Evolutionary conservation across 2,113 vertebrate species (phyloP), one percentile per base, ranked within the genome.

Genomic region (Chrysemys picta): DNA sequence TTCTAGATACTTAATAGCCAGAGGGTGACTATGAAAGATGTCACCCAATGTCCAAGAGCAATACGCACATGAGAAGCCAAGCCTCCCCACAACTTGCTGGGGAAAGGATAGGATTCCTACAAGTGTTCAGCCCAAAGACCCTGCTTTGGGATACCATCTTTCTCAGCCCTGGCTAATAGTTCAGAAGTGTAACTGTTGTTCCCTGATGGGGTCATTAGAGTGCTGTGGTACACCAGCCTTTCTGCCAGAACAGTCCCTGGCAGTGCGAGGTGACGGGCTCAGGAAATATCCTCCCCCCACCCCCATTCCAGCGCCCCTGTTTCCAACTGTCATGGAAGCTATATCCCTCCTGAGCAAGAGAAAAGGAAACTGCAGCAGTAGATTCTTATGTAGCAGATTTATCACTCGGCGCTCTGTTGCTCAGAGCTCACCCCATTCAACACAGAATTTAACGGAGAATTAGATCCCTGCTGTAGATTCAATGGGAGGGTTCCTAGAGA

Each of bases 371-470:
- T 53, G 25, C 75, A 82, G 49, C 5, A 78, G 29, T 14, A 35
- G 59, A 84, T 0, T 2, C 0, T 1, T 3, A 24, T 42, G 25
- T 29, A 35, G 76, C 8, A 5, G 89, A 50, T 12, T 90, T 86
- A 19, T 53, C 19, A 53, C 19, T 53, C 45, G 42, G 10, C 13
- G 84, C 75, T 49, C 25, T 85, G 12, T 10, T 80, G 3, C 76
- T 4, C 6, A 52, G 54, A 24, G 54, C 4, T 8, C 22, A 75
- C 25, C 16, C 21, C 19, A 8, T 22, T 65, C 47, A 2, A 2
- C 29, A 65, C 62, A 10, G 22, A 89, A 29, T 25, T 85, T n/a
- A 81, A 9, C 6, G 42, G 54, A 82, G n/a, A 65, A 62, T 16
- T 45, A 45, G 24, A 90, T 45, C 38, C 49, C 79, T 91, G 85